Conservation (phyloP, 2,113 vertebrate genomes). For the Neogale vison region DNA sequence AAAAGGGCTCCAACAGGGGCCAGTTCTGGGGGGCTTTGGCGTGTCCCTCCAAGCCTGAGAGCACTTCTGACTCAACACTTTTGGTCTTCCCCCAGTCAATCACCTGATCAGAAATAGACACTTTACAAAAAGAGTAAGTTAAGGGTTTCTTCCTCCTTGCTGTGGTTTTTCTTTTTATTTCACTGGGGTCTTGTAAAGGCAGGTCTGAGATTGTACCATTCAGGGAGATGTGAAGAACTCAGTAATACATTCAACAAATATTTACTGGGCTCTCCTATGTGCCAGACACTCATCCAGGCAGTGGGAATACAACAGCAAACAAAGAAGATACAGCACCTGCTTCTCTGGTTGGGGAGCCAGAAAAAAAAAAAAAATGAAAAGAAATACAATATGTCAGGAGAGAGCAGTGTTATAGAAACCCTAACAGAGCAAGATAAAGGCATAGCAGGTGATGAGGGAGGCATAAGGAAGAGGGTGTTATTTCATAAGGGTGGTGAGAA, state of each 20-base stretch:
- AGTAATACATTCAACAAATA: background rate
- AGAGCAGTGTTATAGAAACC: background rate
- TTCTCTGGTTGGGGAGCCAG: background rate
- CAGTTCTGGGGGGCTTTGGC: too few species aligned
- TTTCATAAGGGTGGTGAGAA: background rate
- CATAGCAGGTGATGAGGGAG: background rate
- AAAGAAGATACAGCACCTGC: background rate
- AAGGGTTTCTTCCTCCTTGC: background rate
- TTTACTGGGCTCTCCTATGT: background rate
- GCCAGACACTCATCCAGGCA: background rate
- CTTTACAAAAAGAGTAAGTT: background rate
- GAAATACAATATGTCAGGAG: background rate
- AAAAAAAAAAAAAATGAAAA: too few species aligned
- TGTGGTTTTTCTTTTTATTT: background rate
- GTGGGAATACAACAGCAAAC: background rate
- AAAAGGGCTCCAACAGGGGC: background rate
- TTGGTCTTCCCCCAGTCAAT: background rate
- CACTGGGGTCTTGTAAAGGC: background rate
- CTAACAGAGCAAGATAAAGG: background rate
- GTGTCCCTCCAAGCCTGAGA: background rate
- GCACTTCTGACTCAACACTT: background rate
- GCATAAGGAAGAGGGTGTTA: accelerated
- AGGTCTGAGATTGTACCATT: background rate
- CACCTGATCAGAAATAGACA: slow-evolving; percentile 44
- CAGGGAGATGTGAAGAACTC: background rate